phyloP scores from a whole-genome alignment of 2,113 vertebrate genomes.

The Ammodytes dubius region DNA sequence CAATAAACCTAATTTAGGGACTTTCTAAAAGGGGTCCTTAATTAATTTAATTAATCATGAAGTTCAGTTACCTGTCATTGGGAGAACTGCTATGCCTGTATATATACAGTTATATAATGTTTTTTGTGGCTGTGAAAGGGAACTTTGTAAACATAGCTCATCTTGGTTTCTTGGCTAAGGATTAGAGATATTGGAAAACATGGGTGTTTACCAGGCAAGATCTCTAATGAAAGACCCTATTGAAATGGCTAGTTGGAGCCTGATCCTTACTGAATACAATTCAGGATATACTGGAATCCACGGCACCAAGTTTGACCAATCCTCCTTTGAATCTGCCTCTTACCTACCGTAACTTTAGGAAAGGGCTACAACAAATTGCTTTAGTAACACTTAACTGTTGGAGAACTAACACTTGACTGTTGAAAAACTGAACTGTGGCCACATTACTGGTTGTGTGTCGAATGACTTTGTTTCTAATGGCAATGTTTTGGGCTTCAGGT shows the following conservation, averaged over 20 bases:
- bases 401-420: background rate
- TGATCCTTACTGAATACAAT: background rate
- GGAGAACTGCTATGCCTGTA: background rate
- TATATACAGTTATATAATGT: background rate
- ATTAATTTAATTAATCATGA: background rate
- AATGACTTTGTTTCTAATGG: background rate
- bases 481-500: constrained; percentile 85
- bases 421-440: background rate
- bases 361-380: background rate
- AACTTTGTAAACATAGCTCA: background rate
- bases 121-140: background rate
- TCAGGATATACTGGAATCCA: background rate
- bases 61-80: background rate
- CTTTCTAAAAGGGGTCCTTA: background rate
- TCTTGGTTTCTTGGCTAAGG: background rate
- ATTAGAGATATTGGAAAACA: background rate
- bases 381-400: background rate
- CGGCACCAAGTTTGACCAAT: background rate
- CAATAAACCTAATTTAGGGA: background rate
- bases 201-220: background rate
- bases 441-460: background rate
- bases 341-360: background rate
- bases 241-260: background rate
- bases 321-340: background rate
- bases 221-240: background rate